Evolutionary conservation across 2,888 invertebrate genomes (phyloP), one percentile per base, ranked within the genome.

Genomic region (Latrodectus elegans): DNA sequence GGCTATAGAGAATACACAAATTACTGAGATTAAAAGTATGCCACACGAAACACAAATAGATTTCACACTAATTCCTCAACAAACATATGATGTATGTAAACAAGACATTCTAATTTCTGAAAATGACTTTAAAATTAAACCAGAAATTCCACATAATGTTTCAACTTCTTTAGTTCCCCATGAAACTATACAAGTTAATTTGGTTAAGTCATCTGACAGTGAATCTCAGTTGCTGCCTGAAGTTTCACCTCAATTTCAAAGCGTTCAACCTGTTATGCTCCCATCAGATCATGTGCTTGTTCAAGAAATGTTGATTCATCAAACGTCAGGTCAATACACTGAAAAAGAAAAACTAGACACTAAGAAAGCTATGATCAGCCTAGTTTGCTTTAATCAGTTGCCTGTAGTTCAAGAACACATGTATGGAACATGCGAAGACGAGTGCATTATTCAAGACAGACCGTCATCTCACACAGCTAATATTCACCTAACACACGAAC

Each of bases 151-250:
- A 17, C 81, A 88, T 74, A 82, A 60, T 14, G 76, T 83, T 60
- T 76, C 79, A 55, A 64, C 82, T 12, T 72, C 80, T 55, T 80
- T 88, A 88, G 60, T 89, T 82, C 87, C 89, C 52, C 90, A 90
- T 55, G 89, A 90, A 88, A 82, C 87, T 8, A 22, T 89, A 51
- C 72, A 82, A 51, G 67, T 89, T 68, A 81, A 64, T 70, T 51
- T 88, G 10, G 64, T 81, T 60, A 75, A 85, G n/a, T 55, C 80
- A 12, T 55, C 78, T n/a, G 60, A 87, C 14, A 89, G 80, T 52
- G 90, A 90, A 78, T 73, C 76, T 49, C 51, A 81, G 52, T 73
- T 89, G n/a, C 70, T 53, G 15, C 84, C 89, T n/a, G 83, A 88
- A 9, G 38, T 76, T 55, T 17, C 80, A 38, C 90, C 90, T 3